Percentiles rank a stretch among this genome's conserved stretches.
These are phyloP conservation scores for Rhopalosiphum nymphaeae DNA, from an alignment of 2,888 invertebrate genomes.

Conservation along the genomic window DNA sequence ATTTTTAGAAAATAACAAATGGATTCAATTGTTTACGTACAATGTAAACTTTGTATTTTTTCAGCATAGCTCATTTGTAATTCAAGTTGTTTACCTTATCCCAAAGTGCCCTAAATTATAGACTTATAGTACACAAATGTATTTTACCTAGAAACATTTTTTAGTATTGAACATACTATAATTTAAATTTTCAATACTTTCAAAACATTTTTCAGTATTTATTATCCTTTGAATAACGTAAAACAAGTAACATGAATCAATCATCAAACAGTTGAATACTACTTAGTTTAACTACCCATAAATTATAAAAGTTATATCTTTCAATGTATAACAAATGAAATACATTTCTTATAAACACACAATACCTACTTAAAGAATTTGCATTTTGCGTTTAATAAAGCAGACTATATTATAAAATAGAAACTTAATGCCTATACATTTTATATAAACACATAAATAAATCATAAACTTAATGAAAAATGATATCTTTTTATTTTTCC, in stretches of 20 bases:
- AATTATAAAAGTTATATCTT: not conserved
- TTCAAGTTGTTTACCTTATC: not conserved
- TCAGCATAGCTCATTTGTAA: not conserved
- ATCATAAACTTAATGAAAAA: not conserved
- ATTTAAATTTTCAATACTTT: not conserved
- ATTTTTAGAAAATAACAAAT: slow-evolving; percentile 27
- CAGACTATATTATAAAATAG: not conserved
- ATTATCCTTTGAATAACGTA: not conserved
- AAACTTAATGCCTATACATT: not conserved
- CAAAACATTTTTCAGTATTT: not conserved
- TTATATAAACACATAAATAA: not conserved
- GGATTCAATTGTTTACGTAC: not conserved
- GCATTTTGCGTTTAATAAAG: not conserved
- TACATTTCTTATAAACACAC: not conserved
- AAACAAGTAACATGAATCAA: not conserved
- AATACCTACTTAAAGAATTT: not conserved
- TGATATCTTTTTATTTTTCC: not conserved
- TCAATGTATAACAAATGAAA: not conserved
- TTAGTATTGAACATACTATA: not conserved
- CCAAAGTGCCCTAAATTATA: not conserved
- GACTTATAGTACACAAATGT: not conserved
- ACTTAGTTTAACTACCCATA: not conserved
- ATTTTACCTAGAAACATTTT: not conserved
- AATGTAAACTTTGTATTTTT: not conserved
- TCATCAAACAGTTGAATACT: not conserved